Evolutionary conservation across 2,113 vertebrate genomes (phyloP).

Genomic region (Cephalopholis sonnerati): DNA sequence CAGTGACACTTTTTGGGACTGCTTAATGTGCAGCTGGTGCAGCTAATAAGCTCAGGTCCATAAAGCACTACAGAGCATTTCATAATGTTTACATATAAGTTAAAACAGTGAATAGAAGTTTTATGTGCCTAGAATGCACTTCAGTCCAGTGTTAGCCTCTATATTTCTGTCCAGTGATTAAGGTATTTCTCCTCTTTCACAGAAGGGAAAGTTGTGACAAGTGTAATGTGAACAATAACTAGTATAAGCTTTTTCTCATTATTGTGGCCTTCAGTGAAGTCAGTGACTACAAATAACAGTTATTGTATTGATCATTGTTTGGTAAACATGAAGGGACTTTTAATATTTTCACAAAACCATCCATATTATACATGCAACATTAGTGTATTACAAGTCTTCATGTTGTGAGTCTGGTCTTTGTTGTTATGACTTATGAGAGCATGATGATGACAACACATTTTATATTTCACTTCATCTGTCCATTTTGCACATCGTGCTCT

Average conservation of each 20-base stretch:
- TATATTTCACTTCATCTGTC: neutral
- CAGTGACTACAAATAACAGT: neutral
- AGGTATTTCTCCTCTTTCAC: neutral
- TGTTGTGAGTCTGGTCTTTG: no score
- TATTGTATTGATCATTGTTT: neutral
- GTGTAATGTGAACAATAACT: neutral
- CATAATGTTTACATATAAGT: conserved; percentile 21
- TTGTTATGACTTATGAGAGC: neutral
- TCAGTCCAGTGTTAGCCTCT: neutral
- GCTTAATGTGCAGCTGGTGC: neutral
- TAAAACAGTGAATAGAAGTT: neutral
- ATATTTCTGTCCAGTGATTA: neutral
- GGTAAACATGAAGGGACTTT: no score
- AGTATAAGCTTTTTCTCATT: neutral
- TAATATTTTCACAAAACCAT: no score
- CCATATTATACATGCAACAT: no score
- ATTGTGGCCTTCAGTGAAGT: no score
- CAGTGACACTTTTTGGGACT: neutral
- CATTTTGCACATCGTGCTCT: neutral
- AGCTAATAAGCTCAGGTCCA: conserved; percentile 5
- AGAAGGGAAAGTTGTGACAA: neutral
- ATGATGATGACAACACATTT: neutral
- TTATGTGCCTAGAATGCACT: neutral
- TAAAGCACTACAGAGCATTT: conserved; percentile 8
- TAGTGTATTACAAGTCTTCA: neutral